Evolutionary conservation across 2,888 invertebrate species (phyloP).

Genomic region (Erebia aethiops): DNA sequence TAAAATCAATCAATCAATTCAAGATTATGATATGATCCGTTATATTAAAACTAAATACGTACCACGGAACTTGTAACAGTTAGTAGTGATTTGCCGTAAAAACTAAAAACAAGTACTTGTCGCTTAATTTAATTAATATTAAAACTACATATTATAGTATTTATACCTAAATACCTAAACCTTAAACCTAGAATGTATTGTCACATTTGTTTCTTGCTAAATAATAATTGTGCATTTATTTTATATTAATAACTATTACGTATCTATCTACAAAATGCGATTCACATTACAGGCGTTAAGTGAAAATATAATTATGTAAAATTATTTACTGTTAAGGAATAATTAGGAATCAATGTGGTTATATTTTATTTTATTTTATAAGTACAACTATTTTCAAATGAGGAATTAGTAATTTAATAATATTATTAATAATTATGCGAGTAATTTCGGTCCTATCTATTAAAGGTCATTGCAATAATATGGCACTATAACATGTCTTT

Average conservation of each 20-base stretch:
- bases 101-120: background rate
- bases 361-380: conserved; percentile 9
- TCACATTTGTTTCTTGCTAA: conserved; percentile 66
- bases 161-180: background rate
- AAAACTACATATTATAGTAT: conserved; percentile 39
- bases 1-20: conserved; percentile 10
- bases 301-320: conserved; percentile 12
- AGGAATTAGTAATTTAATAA: background rate
- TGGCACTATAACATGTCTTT: conserved; percentile 24
- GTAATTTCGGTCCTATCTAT: conserved; percentile 14
- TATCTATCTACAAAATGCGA: conserved; percentile 30
- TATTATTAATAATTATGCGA: conserved; percentile 15
- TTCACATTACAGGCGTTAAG: conserved; percentile 19
- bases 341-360: conserved; percentile 10
- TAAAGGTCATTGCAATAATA: conserved; percentile 11
- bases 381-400: conserved; percentile 33
- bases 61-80: conserved; percentile 2
- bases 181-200: conserved; percentile 66
- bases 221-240: conserved; percentile 47
- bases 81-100: conserved; percentile 1
- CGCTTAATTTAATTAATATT: conserved; percentile 20
- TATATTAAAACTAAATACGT: conserved; percentile 29
- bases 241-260: conserved; percentile 2
- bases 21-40: conserved; percentile 40
- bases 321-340: background rate